Evolutionary conservation across 2,113 vertebrate species (phyloP).

Genomic region (Microtus ochrogaster): DNA sequence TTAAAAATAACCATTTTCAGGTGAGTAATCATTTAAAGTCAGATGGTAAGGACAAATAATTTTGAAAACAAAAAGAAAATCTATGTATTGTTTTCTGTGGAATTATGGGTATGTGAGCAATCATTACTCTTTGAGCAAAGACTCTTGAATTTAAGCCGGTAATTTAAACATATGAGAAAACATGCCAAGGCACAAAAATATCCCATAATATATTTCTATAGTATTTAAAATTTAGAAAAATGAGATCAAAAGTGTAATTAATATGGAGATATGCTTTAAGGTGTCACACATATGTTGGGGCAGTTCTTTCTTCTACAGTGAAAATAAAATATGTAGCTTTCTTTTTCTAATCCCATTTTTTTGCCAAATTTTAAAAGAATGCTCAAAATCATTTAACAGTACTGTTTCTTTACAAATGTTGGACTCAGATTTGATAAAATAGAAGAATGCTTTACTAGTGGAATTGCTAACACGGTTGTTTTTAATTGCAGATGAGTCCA

Average conservation of each 20-base stretch:
- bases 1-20: conserved; percentile 41
- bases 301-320: not conserved
- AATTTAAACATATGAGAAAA: conserved; percentile 8
- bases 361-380: conserved; percentile 26
- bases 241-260: not conserved
- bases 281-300: not conserved
- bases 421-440: conserved; percentile 60
- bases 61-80: not conserved
- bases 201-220: conserved; percentile 23
- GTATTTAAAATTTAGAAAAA: conserved; percentile 28
- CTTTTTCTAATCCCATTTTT: not conserved
- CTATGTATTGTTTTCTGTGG: not conserved
- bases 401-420: not conserved
- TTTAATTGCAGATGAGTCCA: not conserved
- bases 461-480: not conserved
- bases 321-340: conserved; percentile 12
- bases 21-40: conserved; percentile 31
- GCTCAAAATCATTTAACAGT: conserved; percentile 18
- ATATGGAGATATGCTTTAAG: not conserved
- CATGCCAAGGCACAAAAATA: not conserved
- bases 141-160: not conserved
- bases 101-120: conserved; percentile 9
- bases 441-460: conserved; percentile 24
- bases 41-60: conserved; percentile 37
- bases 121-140: conserved; percentile 24